These are phyloP conservation scores for Patagioenas fasciata DNA, from an alignment of 2,113 vertebrate genomes.

Conservation along the genomic window DNA sequence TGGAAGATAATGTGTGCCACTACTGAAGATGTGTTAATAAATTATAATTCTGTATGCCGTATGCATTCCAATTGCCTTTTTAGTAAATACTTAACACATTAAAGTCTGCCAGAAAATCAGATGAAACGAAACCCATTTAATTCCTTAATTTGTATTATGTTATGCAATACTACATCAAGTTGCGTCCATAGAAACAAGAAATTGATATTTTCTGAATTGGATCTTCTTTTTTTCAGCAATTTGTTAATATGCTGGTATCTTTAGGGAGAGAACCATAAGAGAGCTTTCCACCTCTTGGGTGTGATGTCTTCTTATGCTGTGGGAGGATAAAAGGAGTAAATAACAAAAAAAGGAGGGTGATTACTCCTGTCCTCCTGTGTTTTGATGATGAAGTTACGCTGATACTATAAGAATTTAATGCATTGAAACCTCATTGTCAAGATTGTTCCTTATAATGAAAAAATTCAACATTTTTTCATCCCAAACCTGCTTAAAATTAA, in stretches of 20 bases:
- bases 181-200: constrained; percentile 26
- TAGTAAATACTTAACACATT: constrained; percentile 70
- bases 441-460: not conserved
- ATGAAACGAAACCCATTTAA: constrained; percentile 72
- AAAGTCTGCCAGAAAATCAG: constrained; percentile 68
- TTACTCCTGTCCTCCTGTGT: not conserved
- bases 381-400: not conserved
- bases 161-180: constrained; percentile 70
- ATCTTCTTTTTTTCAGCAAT: constrained; percentile 14
- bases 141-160: constrained; percentile 71
- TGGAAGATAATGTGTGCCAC: constrained; percentile 63
- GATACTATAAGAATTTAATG: not conserved
- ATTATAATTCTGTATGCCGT: constrained; percentile 60
- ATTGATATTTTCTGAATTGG: constrained; percentile 49
- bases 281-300: not conserved
- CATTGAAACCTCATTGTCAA: not conserved
- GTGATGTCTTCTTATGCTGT: rapidly evolving
- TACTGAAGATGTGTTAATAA: constrained; percentile 73
- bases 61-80: constrained; percentile 69
- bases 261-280: not conserved
- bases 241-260: not conserved
- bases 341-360: not conserved
- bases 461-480: not conserved
- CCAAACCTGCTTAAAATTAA: not conserved
- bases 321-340: not conserved